These are phyloP conservation scores for Ormyrus rosae DNA, from an alignment of 2,888 invertebrate genomes.

Conservation along the genomic window DNA sequence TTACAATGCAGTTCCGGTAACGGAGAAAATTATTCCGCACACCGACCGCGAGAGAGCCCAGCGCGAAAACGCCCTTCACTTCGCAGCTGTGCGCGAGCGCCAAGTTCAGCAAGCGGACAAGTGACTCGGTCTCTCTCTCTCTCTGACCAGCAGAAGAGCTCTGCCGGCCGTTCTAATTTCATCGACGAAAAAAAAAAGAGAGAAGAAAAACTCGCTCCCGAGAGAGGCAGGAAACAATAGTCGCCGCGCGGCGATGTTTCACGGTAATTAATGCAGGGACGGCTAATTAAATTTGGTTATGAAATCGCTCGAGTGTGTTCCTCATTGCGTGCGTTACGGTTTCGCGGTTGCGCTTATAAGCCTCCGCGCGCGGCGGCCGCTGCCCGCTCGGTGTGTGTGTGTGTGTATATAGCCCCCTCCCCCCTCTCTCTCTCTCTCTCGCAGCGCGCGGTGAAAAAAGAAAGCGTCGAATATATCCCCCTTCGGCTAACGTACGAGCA, in stretches of 20 bases:
- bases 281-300: constrained; percentile 40
- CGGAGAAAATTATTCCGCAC: not conserved
- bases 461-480: constrained; percentile 28
- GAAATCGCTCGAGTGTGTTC: constrained; percentile 33
- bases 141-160: too few species aligned
- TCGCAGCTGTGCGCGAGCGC: too few species aligned
- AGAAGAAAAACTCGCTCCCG: too few species aligned
- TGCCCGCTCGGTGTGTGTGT: not conserved
- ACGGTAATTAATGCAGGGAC: constrained; percentile 8
- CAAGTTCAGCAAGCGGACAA: too few species aligned
- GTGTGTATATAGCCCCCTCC: too few species aligned
- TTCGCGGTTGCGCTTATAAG: constrained; percentile 24
- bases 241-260: not conserved
- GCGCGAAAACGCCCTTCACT: not conserved
- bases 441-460: constrained; percentile 18
- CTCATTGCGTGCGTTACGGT: constrained; percentile 34
- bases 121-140: too few species aligned
- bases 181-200: too few species aligned
- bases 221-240: too few species aligned
- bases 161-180: too few species aligned
- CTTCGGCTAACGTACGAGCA: not conserved
- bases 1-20: constrained; percentile 26
- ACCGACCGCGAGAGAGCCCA: too few species aligned
- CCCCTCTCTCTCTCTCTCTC: not conserved
- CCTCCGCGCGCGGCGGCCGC: not conserved